A percentile compares a stretch with the other conserved stretches of the same genome.
Evolutionary conservation across 2,113 vertebrate species (phyloP).

Genomic region (Okapia johnstoni): DNA sequence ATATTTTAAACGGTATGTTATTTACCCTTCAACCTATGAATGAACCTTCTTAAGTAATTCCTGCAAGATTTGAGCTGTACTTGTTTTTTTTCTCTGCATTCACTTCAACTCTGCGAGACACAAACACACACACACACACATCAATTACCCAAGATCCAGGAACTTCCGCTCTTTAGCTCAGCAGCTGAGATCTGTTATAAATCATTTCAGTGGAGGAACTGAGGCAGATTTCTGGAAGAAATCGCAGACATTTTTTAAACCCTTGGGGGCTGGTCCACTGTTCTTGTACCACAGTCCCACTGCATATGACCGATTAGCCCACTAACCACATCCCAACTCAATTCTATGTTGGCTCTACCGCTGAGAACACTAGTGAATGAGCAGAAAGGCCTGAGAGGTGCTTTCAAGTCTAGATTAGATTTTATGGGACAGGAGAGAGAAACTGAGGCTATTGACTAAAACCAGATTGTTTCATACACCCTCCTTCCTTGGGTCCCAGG

Average conservation of each 20-base stretch:
- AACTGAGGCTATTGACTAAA: background rate
- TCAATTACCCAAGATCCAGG: background rate
- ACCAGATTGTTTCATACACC: background rate
- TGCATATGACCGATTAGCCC: background rate
- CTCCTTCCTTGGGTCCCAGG: background rate
- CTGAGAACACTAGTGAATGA: background rate
- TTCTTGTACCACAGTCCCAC: background rate
- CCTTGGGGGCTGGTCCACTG: background rate
- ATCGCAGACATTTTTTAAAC: background rate
- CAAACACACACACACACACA: background rate
- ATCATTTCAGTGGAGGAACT: constrained; percentile 4
- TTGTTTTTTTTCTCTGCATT: background rate
- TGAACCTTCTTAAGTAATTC: background rate
- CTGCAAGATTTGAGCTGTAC: background rate
- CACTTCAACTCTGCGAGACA: background rate
- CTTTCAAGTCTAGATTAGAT: background rate
- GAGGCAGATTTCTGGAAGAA: background rate
- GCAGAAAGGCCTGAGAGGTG: background rate
- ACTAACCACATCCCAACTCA: background rate
- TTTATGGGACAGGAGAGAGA: background rate
- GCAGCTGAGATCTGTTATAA: background rate
- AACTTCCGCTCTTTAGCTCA: background rate
- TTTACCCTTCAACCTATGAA: background rate
- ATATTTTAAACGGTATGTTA: background rate
- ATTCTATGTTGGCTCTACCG: background rate